phyloP scores from a whole-genome alignment of 2,888 invertebrate genomes.

The Lasioglossum vierecki region DNA sequence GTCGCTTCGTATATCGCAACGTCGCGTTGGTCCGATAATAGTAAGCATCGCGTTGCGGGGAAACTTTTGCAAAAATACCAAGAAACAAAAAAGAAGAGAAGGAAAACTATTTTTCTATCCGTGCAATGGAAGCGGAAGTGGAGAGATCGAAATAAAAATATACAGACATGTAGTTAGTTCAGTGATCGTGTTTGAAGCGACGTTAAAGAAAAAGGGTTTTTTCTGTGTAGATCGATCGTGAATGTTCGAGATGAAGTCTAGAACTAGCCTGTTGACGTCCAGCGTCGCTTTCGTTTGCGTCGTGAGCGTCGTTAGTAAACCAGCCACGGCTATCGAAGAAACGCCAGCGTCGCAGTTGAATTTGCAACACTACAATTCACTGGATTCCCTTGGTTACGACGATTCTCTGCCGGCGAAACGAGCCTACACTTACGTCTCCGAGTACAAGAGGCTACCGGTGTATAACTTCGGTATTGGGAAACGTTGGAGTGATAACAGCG shows the following conservation, averaged over 20 bases:
- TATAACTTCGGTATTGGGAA: slow-evolving; percentile 84
- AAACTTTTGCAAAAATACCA: neutral
- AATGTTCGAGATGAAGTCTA: slow-evolving; percentile 45
- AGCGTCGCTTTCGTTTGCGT: slow-evolving; percentile 68
- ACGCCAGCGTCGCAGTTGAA: slow-evolving; percentile 53
- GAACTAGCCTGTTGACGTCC: slow-evolving; percentile 37
- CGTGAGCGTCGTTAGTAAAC: slow-evolving; percentile 65
- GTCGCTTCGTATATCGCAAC: neutral
- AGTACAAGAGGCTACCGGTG: slow-evolving; percentile 87
- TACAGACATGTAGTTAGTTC: no score
- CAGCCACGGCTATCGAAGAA: slow-evolving; percentile 71
- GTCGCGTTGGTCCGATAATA: no score
- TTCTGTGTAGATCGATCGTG: neutral
- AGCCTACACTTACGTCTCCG: slow-evolving; percentile 87
- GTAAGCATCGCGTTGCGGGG: neutral
- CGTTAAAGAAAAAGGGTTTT: neutral
- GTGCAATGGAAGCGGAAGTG: no score
- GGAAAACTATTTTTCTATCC: neutral
- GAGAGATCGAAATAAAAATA: no score
- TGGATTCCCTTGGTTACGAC: slow-evolving; percentile 55
- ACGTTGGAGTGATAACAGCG: slow-evolving; percentile 83
- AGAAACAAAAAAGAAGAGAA: neutral
- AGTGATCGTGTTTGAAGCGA: neutral
- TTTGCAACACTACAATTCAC: slow-evolving; percentile 50
- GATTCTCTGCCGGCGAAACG: slow-evolving; percentile 78